These are phyloP conservation scores for Lagodon rhomboides DNA, from an alignment of 2,797 vertebrate genomes.

Conservation along the genomic window DNA sequence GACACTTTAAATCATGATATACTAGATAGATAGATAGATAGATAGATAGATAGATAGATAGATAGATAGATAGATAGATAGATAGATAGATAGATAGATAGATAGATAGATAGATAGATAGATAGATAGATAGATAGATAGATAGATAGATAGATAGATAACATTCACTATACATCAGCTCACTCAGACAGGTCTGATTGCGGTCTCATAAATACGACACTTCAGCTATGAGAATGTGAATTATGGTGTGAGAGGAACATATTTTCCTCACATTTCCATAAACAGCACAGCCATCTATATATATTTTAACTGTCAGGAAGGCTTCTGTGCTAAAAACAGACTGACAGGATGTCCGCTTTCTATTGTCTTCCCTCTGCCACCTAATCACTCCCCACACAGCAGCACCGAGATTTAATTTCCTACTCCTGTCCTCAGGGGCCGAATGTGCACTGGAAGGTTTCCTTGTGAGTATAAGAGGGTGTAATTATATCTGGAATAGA, in stretches of 20 bases:
- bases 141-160: no score
- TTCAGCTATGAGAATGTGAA: constrained; percentile 16
- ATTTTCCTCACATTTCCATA: constrained; percentile 44
- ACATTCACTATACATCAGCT: constrained; percentile 3
- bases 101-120: no score
- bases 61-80: no score
- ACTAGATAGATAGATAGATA: no score
- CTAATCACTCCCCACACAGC: constrained; percentile 61
- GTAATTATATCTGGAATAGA: constrained; percentile 58
- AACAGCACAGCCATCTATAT: constrained; percentile 29
- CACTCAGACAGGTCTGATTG: neutral
- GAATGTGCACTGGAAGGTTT: constrained; percentile 51
- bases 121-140: no score
- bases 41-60: no score
- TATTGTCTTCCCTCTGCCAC: constrained; percentile 71
- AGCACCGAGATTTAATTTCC: constrained; percentile 71
- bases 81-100: no score
- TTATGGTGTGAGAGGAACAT: constrained; percentile 44
- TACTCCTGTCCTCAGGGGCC: constrained; percentile 54
- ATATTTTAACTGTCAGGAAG: constrained; percentile 65
- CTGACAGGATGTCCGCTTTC: constrained; percentile 76
- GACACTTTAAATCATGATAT: no score
- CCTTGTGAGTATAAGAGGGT: constrained; percentile 52
- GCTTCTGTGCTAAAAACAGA: constrained; percentile 73
- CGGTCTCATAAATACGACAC: constrained; percentile 31